Base-by-base conservation (phyloP, 2,888 invertebrate genomes). In the Agriotes lineatus region DNA sequence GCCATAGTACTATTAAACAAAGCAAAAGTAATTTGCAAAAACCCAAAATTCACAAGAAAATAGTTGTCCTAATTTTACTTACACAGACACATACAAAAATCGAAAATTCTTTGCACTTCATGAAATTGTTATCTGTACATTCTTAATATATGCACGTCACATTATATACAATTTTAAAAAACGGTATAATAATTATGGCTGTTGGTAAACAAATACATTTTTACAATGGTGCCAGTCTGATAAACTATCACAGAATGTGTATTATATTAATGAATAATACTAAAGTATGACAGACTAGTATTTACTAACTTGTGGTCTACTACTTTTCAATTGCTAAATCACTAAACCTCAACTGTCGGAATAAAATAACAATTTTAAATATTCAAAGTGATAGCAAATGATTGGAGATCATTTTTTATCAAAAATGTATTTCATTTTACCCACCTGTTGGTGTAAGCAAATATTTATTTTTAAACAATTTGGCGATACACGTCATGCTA, bases 181-280 rank as follows among this genome's bases (percentile, higher is more conserved):
- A 25, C 44, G 6, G 25, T 25, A 25, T 5, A 5, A 25, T 25
- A 25, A 20, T 59, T 63, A 62, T 56, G 57, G 61, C 56, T 45
- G 67, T 50, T 50, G 44, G 54, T 67, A 69, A 69, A 69, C 59
- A 69, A 60, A 64, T 65, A 67, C 57, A 65, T 65, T 60, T 61
- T 63, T 69, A 65, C 70, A 72, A 73, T 77, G 76, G 81, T 82
- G 82, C 82, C 82, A 82, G 82, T 82, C 82, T 82, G 81, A 80
- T 75, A 76, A 75, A 75, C 82, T 82, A 82, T 82, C 82, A 82
- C 82, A 82, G 82, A 81, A 82, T 74, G 79, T 80, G 78, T 81
- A 75, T 76, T 75, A 75, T 75, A 76, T 74, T 78, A 74, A 69
- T 42, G 50, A 63, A 58, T 54, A 54, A 61, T 67, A 67, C 37